Conservation (phyloP, 1,140 invertebrate species). For the Carcinoscorpius rotundicauda region DNA sequence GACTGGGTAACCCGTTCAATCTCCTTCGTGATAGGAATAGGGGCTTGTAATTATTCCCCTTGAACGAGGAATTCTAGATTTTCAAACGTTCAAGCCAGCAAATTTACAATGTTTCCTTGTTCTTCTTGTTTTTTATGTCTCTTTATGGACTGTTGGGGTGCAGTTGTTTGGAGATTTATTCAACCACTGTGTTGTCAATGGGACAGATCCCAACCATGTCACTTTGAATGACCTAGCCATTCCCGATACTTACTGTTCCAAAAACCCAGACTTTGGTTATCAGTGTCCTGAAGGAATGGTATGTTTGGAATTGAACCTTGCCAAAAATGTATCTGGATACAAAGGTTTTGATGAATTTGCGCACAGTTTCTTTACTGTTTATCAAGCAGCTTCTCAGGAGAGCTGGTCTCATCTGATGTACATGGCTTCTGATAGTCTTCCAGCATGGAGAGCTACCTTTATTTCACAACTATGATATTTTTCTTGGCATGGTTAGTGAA, state of each 20-base stretch:
- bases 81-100: conserved; percentile 96
- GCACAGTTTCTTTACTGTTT: conserved; percentile 98
- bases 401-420: conserved; percentile 99
- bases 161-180: conserved; percentile 99
- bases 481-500: conserved; percentile 99
- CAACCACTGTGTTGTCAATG: conserved; percentile 92
- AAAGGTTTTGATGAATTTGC: conserved; percentile 98
- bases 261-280: conserved; percentile 59
- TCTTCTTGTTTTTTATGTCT: conserved; percentile 99
- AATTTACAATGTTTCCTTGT: conserved; percentile 99
- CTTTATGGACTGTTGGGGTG: conserved; percentile 93
- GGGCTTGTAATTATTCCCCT: too few relatives aligned
- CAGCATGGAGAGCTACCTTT: conserved; percentile 91
- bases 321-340: conserved; percentile 83
- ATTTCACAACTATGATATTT: conserved; percentile 99
- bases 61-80: too few relatives aligned
- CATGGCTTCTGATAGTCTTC: conserved; percentile 89
- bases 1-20: too few relatives aligned
- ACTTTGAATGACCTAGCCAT: conserved; percentile 95
- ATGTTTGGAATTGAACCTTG: conserved; percentile 83
- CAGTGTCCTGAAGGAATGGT: conserved; percentile 85
- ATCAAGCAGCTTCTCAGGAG: conserved; percentile 98
- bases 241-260: conserved; percentile 95
- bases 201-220: conserved; percentile 67
- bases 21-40: too few relatives aligned